Evolutionary conservation across 2,113 vertebrate genomes (phyloP).

Genomic region (Tachycineta bicolor): DNA sequence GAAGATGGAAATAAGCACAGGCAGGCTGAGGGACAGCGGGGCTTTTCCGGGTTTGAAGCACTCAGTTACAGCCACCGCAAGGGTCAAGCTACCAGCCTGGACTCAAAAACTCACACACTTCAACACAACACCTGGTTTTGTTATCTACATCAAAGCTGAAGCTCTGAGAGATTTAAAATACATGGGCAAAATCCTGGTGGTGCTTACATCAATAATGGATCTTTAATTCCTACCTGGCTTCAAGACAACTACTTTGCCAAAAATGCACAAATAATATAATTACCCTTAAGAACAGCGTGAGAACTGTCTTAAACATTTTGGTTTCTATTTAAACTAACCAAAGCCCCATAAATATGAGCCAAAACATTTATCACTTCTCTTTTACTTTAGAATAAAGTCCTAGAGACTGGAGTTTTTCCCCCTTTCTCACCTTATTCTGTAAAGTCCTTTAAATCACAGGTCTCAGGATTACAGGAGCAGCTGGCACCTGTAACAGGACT

Average conservation of each 20-base stretch:
- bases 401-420: fast-evolving
- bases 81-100: background rate
- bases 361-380: background rate
- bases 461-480: background rate
- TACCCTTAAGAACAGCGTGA: background rate
- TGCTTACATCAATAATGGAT: background rate
- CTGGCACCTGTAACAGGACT: background rate
- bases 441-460: background rate
- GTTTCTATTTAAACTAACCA: background rate
- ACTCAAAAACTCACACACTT: background rate
- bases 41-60: background rate
- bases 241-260: background rate
- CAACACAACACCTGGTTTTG: background rate
- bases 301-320: background rate
- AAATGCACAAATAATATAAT: background rate
- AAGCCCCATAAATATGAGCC: background rate
- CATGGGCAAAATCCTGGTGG: background rate
- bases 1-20: background rate
- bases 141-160: background rate
- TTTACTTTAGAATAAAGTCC: background rate
- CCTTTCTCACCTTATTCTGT: background rate
- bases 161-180: background rate
- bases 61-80: background rate
- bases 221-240: background rate
- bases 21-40: background rate